Base-by-base conservation (phyloP, 2,797 vertebrate species). In the Falco columbarius region DNA sequence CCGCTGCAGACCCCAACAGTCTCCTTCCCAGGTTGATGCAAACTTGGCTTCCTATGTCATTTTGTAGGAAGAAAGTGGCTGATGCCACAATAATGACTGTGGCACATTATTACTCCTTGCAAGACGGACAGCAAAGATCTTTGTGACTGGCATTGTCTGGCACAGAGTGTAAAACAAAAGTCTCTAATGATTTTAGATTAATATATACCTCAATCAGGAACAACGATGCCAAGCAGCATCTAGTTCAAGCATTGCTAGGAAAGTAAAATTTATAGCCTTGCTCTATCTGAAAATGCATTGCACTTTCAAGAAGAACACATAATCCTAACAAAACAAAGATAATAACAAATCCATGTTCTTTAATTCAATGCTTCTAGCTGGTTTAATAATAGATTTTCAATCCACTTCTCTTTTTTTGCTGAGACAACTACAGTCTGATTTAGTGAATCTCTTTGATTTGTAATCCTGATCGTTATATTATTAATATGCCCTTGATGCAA, bases 341-440 rank as follows among this genome's bases (percentile, higher is more conserved):
- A 58, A 55, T 87, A 94, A 89, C 58, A 95, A 95, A 38, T 91
- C 77, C 3, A 5, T 88, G 86, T 67, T 95, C 70, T 86, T 83
- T 72, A 96, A 95, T 91, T 95, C 93, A 97, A 59, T 92, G 81
- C 73, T 70, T 77, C 91, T 51, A 70, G 59, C 63, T 91, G 44
- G 54, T 93, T 96, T 93, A 97, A 94, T 95, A 93, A 95, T 88
- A 91, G 13, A 93, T 96, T 90, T 96, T 94, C 95, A 94, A 96
- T 87, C 92, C 83, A 72, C 29, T 92, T 89, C 22, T 89, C 91
- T 93, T 79, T 86, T 79, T 90, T 93, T 82, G 58, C 89, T 80
- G 72, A 95, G 94, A 83, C 58, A 71, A 81, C 62, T 55, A 74
- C 56, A 27, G 82, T 59, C 96, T 93, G 73, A 81, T 96, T 95